Evolutionary conservation across 2,113 vertebrate genomes (phyloP).

Genomic region (Ginglymostoma cirratum): DNA sequence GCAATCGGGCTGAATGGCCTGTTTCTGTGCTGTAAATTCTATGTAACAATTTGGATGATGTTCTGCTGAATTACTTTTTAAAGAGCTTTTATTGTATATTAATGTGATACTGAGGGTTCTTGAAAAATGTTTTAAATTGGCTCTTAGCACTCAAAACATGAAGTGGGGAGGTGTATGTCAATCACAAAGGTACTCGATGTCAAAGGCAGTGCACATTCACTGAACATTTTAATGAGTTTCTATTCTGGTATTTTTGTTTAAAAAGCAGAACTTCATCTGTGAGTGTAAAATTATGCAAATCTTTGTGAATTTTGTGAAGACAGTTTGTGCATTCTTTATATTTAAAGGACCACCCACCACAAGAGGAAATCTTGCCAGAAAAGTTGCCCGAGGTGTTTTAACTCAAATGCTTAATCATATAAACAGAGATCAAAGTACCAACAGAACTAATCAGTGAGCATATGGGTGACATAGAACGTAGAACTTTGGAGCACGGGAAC

Average conservation of each 20-base stretch:
- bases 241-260: constrained; percentile 23
- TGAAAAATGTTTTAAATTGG: constrained; percentile 10
- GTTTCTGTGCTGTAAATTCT: background rate
- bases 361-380: background rate
- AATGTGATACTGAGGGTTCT: constrained; percentile 12
- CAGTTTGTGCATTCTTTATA: background rate
- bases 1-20: background rate
- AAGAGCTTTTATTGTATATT: background rate
- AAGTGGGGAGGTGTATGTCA: background rate
- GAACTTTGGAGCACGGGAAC: too few relatives aligned
- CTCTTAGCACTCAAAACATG: background rate
- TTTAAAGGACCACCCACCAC: background rate
- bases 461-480: background rate
- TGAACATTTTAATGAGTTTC: constrained; percentile 34
- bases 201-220: background rate
- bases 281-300: constrained; percentile 20
- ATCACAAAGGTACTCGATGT: constrained; percentile 16
- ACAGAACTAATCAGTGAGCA: too few relatives aligned
- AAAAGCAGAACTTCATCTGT: background rate
- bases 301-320: constrained; percentile 4
- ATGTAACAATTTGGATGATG: background rate
- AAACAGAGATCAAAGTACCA: background rate
- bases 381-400: background rate
- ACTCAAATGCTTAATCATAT: background rate
- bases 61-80: background rate